Evolutionary conservation across 2,888 invertebrate genomes (phyloP).

Genomic region (Eupithecia subfuscata): DNA sequence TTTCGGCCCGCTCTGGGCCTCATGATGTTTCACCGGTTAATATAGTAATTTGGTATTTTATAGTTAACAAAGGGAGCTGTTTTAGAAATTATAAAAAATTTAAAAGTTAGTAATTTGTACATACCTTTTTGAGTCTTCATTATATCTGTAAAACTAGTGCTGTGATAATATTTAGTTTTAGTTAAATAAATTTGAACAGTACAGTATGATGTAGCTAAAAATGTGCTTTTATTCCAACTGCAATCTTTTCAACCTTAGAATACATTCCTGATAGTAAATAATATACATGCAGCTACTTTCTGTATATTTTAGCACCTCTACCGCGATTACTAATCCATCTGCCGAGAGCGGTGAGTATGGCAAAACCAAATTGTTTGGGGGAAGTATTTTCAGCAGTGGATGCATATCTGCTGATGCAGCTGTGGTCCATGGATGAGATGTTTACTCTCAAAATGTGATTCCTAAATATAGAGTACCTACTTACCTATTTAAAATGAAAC

Average conservation of each 20-base stretch:
- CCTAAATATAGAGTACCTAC: neutral
- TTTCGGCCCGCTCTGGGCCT: too few species aligned
- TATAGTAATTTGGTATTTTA: neutral
- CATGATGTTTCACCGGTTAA: too few species aligned
- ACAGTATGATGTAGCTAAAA: neutral
- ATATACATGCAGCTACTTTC: neutral
- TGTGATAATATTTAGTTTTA: slow-evolving; percentile 40
- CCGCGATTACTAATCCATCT: neutral
- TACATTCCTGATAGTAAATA: neutral
- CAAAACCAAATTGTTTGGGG: neutral
- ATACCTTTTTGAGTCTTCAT: neutral
- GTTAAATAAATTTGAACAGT: neutral
- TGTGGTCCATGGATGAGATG: neutral
- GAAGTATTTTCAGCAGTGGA: neutral
- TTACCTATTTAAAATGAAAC: neutral
- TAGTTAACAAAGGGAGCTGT: neutral
- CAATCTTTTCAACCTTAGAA: neutral
- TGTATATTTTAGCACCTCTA: neutral
- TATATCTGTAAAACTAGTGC: slow-evolving; percentile 22
- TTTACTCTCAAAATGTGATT: neutral
- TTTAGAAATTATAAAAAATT: neutral
- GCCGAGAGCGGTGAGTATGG: neutral
- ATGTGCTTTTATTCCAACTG: neutral
- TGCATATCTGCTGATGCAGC: neutral
- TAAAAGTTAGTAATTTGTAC: neutral